Conservation (phyloP, 2,113 vertebrate species). For the Pitta sordida region DNA sequence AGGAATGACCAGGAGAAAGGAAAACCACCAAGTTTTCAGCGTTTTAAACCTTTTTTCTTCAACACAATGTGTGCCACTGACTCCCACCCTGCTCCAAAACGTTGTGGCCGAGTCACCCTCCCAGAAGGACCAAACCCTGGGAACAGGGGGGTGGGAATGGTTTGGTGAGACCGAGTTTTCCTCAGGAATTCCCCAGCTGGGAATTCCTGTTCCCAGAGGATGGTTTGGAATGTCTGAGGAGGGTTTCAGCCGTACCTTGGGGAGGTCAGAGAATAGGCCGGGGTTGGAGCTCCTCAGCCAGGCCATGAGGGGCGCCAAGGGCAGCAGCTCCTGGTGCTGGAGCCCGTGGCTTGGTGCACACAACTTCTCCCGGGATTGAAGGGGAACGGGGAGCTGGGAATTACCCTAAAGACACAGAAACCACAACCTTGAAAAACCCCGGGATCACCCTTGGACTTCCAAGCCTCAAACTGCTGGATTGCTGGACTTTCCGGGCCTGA, state of each 20-base stretch:
- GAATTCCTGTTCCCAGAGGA: not conserved
- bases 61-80: rapidly evolving
- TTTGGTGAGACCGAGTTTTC: not conserved
- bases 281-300: conserved; percentile 49
- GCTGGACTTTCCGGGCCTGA: not conserved
- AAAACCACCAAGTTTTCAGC: not conserved
- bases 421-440: rapidly evolving
- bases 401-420: conserved; percentile 31
- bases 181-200: rapidly evolving
- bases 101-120: rapidly evolving
- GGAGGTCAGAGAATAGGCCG: conserved; percentile 22
- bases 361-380: not conserved
- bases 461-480: not conserved
- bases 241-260: not conserved
- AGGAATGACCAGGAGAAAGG: not conserved
- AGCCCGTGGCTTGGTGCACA: not conserved
- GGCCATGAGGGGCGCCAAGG: not conserved
- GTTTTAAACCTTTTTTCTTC: not conserved
- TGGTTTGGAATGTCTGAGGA: not conserved
- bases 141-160: rapidly evolving
- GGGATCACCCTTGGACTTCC: not conserved
- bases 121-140: not conserved
- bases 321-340: conserved; percentile 26
- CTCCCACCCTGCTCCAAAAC: not conserved
- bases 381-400: not conserved